Base-by-base conservation (phyloP, 23 tunicate species). In the Phallusia fumigata region DNA sequence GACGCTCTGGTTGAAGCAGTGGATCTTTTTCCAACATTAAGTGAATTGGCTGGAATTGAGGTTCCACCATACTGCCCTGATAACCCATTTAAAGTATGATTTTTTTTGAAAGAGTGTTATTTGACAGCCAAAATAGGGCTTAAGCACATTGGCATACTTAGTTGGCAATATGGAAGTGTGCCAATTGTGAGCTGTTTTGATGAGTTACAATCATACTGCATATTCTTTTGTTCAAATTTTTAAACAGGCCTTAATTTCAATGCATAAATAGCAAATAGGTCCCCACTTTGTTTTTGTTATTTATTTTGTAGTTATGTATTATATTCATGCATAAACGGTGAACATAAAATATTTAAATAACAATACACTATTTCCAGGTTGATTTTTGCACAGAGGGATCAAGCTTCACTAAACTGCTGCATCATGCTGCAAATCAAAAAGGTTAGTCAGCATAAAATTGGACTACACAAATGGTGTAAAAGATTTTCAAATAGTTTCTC, bases 351-450 rank as follows among this genome's bases (percentile, higher is more conserved):
- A 24, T 58, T 58, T 58, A 58, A 22, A 40, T 10, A 40, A 40
- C 47, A 40, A 40, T 10, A n/a, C n/a, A 3, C 5, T 3, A 40
- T 58, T 58, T 82, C 13, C 80, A 86, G 85, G 65, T 84, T 10
- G 58, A 80, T 30, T 69, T 95, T 24, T 95, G 99, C 73, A 91
- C 96, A 0, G 99, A 95, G 76, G 99, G 99, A 6, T 30, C 52
- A 36, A 95, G 93, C 65, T 87, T 95, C 40, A 52, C 86, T 5
- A 51, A 84, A 47, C 30, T 91, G 6, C 35, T 87, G 32, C 64
- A 91, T 22, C 58, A 83, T 11, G 28, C 85, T 40, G 73, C 51
- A 24, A 18, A 0, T 0, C 19, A 84, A 0, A 53, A 28, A 30
- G 33, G 58, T 40, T 1, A 58, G 28, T 58, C 47, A 40, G 47